Evolutionary conservation across 2,797 vertebrate genomes (phyloP).

Genomic region (Sebastes trivittatus): DNA sequence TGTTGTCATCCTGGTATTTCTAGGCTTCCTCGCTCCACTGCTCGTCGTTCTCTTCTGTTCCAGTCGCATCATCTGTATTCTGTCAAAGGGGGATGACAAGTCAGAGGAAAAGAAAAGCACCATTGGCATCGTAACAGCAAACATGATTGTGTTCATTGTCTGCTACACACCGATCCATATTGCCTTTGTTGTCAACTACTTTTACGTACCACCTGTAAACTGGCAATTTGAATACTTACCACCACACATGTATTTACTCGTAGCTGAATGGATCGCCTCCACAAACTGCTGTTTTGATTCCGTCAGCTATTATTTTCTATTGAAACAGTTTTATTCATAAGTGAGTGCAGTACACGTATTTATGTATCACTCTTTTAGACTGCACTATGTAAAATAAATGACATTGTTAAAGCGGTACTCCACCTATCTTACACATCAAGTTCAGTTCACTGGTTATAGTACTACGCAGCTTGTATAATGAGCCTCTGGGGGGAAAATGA

Average conservation of each 20-base stretch:
- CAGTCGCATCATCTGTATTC: conserved; percentile 56
- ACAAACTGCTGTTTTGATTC: conserved; percentile 88
- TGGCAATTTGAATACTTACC: not conserved
- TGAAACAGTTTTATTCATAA: conserved; percentile 58
- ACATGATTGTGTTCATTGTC: conserved; percentile 83
- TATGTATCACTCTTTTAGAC: not conserved
- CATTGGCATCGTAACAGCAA: conserved; percentile 75
- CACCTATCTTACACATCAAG: not conserved
- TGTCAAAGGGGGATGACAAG: conserved; percentile 35
- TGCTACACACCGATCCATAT: conserved; percentile 85
- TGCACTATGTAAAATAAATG: not conserved
- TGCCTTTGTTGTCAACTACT: conserved; percentile 51
- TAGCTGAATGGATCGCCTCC: conserved; percentile 76
- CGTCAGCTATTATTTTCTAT: conserved; percentile 86
- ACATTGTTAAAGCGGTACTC: not conserved
- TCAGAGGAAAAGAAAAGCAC: conserved; percentile 57
- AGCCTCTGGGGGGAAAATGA: not conserved
- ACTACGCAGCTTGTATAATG: not conserved
- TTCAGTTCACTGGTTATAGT: not conserved
- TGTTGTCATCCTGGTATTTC: conserved; percentile 20
- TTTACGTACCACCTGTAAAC: fast-evolving
- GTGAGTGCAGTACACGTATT: not conserved
- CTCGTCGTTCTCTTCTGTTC: conserved; percentile 67
- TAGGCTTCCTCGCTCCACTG: conserved; percentile 72
- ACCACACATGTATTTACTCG: not conserved